Conservation (phyloP, 1,140 invertebrate species). For the Drosophila aff. region DNA sequence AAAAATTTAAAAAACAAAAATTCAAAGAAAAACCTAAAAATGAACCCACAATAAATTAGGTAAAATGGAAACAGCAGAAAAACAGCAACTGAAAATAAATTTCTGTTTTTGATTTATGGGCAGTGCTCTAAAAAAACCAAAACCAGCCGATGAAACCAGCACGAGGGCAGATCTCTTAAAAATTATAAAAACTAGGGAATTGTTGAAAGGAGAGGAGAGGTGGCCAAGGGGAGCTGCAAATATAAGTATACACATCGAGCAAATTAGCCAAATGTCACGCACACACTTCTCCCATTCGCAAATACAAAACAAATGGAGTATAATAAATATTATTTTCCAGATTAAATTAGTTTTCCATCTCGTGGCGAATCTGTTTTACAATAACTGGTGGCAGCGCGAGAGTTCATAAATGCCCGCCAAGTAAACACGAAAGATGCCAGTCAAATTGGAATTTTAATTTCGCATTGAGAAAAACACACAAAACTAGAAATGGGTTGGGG, state of each 20-base stretch:
- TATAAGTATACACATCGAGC: constrained; percentile 16
- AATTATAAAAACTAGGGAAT: constrained; percentile 41
- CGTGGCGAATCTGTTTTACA: constrained; percentile 30
- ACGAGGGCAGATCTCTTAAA: constrained; percentile 50
- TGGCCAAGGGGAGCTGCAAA: constrained; percentile 11
- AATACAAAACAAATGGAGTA: constrained; percentile 13
- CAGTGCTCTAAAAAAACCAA: constrained; percentile 40
- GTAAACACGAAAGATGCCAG: constrained; percentile 47
- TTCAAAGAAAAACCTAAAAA: constrained; percentile 8
- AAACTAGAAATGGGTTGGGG: constrained; percentile 26
- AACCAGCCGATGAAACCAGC: constrained; percentile 37
- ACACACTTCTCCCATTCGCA: constrained; percentile 11
- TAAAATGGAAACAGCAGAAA: constrained; percentile 20
- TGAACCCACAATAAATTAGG: constrained; percentile 25
- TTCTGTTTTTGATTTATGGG: constrained; percentile 65
- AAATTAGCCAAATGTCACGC: constrained; percentile 74
- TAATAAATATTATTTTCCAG: constrained; percentile 50
- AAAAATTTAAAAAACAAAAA: background rate
- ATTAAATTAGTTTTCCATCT: constrained; percentile 50
- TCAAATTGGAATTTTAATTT: constrained; percentile 80
- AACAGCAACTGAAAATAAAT: constrained; percentile 28
- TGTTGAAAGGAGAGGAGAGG: constrained; percentile 17
- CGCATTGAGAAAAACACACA: constrained; percentile 66
- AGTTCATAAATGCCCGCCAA: constrained; percentile 56
- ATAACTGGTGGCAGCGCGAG: constrained; percentile 4